Percentiles rank a stretch among this genome's conserved stretches.
phyloP scores from a whole-genome alignment of 2,113 vertebrate species.

The Cathartes aura region DNA sequence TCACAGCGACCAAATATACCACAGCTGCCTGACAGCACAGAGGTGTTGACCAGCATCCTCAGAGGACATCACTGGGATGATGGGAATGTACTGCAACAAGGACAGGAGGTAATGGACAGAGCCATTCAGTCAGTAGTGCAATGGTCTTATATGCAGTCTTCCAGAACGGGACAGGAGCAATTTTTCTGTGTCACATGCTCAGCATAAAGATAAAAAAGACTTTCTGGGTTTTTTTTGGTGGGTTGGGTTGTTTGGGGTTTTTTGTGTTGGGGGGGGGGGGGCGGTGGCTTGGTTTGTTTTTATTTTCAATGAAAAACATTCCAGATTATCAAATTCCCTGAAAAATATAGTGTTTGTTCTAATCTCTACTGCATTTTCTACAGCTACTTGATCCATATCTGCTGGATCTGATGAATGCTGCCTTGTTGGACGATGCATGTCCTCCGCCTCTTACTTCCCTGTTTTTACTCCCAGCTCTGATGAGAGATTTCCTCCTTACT shows the following conservation, averaged over 20 bases:
- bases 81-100: neutral
- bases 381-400: neutral
- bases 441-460: neutral
- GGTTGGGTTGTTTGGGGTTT: neutral
- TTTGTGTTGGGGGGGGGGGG: fast-evolving
- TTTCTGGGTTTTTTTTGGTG: neutral
- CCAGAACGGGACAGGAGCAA: neutral
- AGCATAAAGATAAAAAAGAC: neutral
- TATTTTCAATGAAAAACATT: neutral
- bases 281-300: neutral
- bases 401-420: neutral
- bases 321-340: neutral
- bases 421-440: neutral
- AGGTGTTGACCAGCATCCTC: neutral
- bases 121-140: neutral
- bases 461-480: neutral
- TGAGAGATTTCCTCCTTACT: neutral
- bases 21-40: neutral
- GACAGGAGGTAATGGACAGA: neutral
- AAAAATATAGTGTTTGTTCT: neutral
- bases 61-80: neutral
- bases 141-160: neutral
- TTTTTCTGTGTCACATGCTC: neutral
- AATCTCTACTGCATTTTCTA: neutral
- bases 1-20: neutral